phyloP scores from a whole-genome alignment of 2,797 vertebrate species.

The Passerculus sandwichensis region DNA sequence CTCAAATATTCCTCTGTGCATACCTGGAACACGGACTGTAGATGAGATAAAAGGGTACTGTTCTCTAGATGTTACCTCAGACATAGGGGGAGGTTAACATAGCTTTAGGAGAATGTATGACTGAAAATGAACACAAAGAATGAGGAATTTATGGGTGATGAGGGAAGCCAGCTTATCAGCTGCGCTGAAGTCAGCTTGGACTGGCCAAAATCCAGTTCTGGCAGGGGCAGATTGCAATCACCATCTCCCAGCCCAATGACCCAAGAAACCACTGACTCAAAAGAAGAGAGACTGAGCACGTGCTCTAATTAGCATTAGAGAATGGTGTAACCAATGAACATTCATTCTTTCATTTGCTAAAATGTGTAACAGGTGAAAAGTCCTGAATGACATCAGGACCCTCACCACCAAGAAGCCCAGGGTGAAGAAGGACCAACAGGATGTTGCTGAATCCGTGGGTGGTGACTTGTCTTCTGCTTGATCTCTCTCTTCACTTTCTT shows the following conservation, averaged over 20 bases:
- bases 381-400: background rate
- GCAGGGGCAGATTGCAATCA: fast-evolving
- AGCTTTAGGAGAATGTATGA: background rate
- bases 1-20: background rate
- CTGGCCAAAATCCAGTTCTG: background rate
- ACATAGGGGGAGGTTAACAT: background rate
- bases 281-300: background rate
- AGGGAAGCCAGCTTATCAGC: background rate
- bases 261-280: background rate
- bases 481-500: background rate
- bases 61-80: background rate
- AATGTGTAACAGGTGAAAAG: background rate
- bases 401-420: background rate
- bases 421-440: background rate
- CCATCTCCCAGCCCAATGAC: background rate
- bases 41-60: background rate
- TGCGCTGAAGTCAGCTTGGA: background rate
- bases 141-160: background rate
- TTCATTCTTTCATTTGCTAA: background rate
- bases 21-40: too few species aligned
- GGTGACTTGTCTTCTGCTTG: background rate
- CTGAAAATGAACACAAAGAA: background rate
- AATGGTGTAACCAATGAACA: background rate
- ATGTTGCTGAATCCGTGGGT: background rate
- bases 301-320: background rate